Evolutionary conservation across 2,888 invertebrate species (phyloP), one percentile per base, ranked within the genome.

Genomic region (Ophion obscuratus): DNA sequence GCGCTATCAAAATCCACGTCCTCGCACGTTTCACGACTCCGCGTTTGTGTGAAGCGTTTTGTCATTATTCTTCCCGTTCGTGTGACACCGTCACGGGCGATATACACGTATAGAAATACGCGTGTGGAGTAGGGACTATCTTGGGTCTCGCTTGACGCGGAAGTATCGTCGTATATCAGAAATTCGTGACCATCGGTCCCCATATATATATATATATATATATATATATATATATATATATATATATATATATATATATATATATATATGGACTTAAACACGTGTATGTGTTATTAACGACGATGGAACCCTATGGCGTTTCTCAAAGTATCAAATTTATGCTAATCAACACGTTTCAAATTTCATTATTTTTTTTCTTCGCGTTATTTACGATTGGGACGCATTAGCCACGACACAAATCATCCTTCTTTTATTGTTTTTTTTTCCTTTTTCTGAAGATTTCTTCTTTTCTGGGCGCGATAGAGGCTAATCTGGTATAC

Each of bases 291-390:
- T 77, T 86, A 81, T 86, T 81, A 84, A 86, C 83, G 83, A 83
- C 83, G 77, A 78, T 77, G 74, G 62, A 81, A 86, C 86, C 86
- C 87, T 64, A 62, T 78, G 84, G 81, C 64, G 81, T 83, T 78
- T 84, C 68, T 86, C 74, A 78, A 81, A 83, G 86, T 84, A 86
- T 84, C 86, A 81, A 86, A 86, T 81, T 86, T 84, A 84, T 81
- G 81, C 68, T 84, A 84, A 81, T 86, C 81, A 84, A 86, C 73
- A 81, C 68, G 66, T 74, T 74, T 83, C 81, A 64, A 66, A 83
- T 78, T 86, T 81, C 83, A 86, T 86, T 84, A 81, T 68, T 75
- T 81, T 76, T 47, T 47, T 47, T 76, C 47, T 27, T 76, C 62
- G 68, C 70, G 47, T 81, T 86, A 86, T 86, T 86, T 86, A 86